Evolutionary conservation across 1,140 invertebrate genomes (phyloP), one percentile per base, ranked within the genome.

Genomic region (Drosophila simulans): DNA sequence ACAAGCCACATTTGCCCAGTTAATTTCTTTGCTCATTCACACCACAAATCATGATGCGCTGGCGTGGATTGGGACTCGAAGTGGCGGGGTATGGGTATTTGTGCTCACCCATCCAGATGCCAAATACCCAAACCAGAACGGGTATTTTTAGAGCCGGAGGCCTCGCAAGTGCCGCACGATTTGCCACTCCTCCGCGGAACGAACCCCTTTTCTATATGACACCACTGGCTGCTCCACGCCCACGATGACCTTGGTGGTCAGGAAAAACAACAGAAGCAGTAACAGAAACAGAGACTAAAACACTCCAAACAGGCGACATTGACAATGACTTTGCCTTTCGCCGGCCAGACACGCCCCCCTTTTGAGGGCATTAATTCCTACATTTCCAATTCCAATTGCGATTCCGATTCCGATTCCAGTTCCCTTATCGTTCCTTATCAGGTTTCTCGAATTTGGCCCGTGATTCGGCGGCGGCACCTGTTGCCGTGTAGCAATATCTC

Each of bases 271-370:
- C 8, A 3, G 31, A 31, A 10, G 8, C 31, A 8, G 7, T 8
- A 31, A 10, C 7, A 8, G 7, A 7, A 27, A 27, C 7, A 8
- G 27, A 8, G 8, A 31, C 7, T 8, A 31, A 31, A 8, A 2
- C 7, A 10, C 31, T 31, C 31, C 27, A 0, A 5, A 27, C 31
- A 15, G 5, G 35, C 35, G 66, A 70, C 66, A 70, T 70, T 70
- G 65, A 49, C 52, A 70, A n/a, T 71, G 68, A 70, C 66, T 69
- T 48, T 69, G 66, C 8, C 37, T 7, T 58, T 57, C 55, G n/a
- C 27, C 5, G 34, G 12, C 45, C 25, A 34, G 65, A 70, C 66
- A 70, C 64, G 65, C 66, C 66, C 64, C 51, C 27, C 37, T 70
- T 70, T 70, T 15, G 51, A 27, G 68, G 43, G 68, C 65, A 42